Evolutionary conservation across 1,140 invertebrate species (phyloP).

Genomic region (Drosophila trapezifrons): DNA sequence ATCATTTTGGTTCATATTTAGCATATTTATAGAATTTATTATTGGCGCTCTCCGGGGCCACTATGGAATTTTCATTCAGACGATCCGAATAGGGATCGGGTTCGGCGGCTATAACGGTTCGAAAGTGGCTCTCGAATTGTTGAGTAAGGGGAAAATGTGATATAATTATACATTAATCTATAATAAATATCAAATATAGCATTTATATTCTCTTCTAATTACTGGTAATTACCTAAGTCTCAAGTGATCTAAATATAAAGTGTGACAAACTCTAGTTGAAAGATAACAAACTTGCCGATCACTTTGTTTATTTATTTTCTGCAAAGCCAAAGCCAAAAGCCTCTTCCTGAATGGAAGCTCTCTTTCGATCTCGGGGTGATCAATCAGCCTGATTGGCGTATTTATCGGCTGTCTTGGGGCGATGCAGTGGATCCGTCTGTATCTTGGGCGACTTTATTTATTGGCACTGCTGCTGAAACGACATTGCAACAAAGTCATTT

Average conservation of each 20-base stretch:
- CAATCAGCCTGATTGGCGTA: constrained; percentile 26
- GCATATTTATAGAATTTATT: constrained; percentile 66
- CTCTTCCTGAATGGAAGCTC: constrained; percentile 2
- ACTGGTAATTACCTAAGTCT: background rate
- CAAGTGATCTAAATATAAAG: constrained; percentile 2
- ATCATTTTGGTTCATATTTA: constrained; percentile 43
- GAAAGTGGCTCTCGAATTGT: background rate
- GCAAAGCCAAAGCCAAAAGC: no score
- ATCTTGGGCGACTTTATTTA: constrained; percentile 49
- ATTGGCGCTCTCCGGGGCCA: constrained; percentile 48
- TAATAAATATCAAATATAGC: no score
- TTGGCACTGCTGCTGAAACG: constrained; percentile 37
- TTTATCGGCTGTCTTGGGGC: constrained; percentile 28
- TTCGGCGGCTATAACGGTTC: no score
- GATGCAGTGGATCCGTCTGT: background rate
- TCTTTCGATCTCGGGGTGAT: constrained; percentile 11
- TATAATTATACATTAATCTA: no score
- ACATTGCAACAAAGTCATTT: constrained; percentile 82
- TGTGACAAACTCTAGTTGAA: background rate
- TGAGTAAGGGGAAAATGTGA: background rate
- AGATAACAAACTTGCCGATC: background rate
- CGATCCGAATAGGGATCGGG: background rate
- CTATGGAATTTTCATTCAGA: constrained; percentile 29
- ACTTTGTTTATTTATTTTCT: constrained; percentile 14
- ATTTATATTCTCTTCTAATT: no score